Base-by-base conservation (phyloP, 2,888 invertebrate species). In the Deladenus siricidicola region DNA sequence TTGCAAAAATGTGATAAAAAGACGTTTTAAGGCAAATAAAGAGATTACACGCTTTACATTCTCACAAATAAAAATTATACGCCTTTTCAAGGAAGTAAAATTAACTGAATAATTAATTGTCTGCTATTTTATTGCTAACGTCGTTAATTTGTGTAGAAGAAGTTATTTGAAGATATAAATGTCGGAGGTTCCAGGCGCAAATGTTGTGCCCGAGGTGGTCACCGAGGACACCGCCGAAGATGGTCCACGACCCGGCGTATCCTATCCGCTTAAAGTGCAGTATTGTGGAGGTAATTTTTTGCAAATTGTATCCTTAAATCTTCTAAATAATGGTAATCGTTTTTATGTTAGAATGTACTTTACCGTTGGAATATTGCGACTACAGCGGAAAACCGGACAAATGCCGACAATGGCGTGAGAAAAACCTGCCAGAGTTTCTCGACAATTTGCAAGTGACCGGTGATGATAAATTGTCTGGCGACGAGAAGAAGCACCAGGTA, bases 391-490 rank as follows among this genome's bases (percentile, higher is more conserved):
- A 91, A 80, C 90, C 90, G 80, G 94, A 93, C 24, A 68, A 68
- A 42, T 98, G 96, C 80, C 91, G 92, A 80, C 87, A 87, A 70
- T 98, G 96, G 96, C 82, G 96, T 67, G 91, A 93, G 81, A 88
- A 88, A 76, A 87, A 94, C 83, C 83, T 96, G 68, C 94, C 96
- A 0, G 87, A 87, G 49, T 89, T 92, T 80, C 91, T 94, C 80
- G 89, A 90, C 78, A 89, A 89, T 81, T 86, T 83, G 29, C n/a
- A 56, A 23, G 19, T 65, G 14, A 21, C 19, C 4, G 60, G 24
- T 2, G 66, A n/a, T 39, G 69, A 60, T 29, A 62, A 54, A n/a
- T 53, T 51, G 3, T 52, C 60, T 1, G 57, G 57, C 48, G 61
- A 62, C 8, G 64, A 60, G 28, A 71, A 69, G 60, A 69, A 71